A percentile compares a stretch with the other conserved stretches of the same genome.
Evolutionary conservation across 1,140 invertebrate species (phyloP).

Genomic region (Grapholita molesta): DNA sequence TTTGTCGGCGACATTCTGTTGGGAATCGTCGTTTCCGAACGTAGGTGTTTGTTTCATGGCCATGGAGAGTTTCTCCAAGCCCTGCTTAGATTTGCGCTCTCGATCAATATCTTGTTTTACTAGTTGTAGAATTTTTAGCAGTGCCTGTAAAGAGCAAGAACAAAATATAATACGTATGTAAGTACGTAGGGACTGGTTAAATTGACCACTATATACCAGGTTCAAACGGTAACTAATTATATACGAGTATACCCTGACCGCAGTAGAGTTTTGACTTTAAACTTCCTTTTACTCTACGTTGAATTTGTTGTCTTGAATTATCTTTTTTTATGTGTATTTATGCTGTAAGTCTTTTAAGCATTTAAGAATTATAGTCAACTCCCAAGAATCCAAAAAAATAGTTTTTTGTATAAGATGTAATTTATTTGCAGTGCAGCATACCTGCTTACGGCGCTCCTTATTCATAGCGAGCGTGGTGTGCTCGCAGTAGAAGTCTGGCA

Average conservation of each 20-base stretch:
- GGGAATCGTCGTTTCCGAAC: conserved; percentile 92
- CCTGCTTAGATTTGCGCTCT: conserved; percentile 90
- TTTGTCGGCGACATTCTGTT: conserved; percentile 95
- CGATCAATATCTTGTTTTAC: conserved; percentile 91
- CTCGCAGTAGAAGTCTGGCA: conserved; percentile 97
- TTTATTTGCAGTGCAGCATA: conserved; percentile 38
- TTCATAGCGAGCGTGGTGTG: conserved; percentile 96
- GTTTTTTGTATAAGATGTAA: not conserved
- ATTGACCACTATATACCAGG: no score
- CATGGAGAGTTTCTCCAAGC: conserved; percentile 92
- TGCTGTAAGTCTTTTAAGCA: no score
- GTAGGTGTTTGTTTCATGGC: conserved; percentile 95
- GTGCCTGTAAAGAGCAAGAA: conserved; percentile 74
- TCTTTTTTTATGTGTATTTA: no score
- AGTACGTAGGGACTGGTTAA: no score
- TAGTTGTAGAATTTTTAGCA: conserved; percentile 90
- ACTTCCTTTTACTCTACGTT: no score
- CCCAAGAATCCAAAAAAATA: not conserved
- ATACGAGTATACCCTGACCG: no score
- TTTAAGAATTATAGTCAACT: no score
- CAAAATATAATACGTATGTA: not conserved
- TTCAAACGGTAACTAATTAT: no score
- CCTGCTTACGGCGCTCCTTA: conserved; percentile 90
- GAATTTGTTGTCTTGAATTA: no score
- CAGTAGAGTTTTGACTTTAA: no score